Evolutionary conservation across 2,888 invertebrate genomes (phyloP).

Genomic region (Graphium colonna): DNA sequence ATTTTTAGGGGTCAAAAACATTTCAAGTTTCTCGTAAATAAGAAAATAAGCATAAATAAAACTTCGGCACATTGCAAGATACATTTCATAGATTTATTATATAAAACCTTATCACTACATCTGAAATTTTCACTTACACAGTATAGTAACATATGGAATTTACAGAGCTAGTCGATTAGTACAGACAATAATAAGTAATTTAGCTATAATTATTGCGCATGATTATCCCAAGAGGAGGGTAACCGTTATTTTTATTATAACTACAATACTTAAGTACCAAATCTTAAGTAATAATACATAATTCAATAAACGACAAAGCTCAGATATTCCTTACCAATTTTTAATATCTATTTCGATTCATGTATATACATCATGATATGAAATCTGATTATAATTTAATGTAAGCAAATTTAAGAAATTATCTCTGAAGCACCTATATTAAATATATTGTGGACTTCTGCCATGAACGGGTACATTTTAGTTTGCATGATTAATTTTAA

Average conservation of each 20-base stretch:
- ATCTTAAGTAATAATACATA: conserved; percentile 62
- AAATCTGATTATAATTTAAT: conserved; percentile 49
- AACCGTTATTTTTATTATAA: conserved; percentile 54
- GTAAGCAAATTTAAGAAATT: conserved; percentile 58
- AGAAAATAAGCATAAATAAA: conserved; percentile 40
- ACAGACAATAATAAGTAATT: conserved; percentile 71
- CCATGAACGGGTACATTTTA: conserved; percentile 12
- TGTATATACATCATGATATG: conserved; percentile 77
- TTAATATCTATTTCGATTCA: conserved; percentile 61
- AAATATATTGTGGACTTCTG: conserved; percentile 22
- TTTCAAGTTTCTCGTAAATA: too few species aligned
- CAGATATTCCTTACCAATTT: conserved; percentile 74
- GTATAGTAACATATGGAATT: conserved; percentile 76
- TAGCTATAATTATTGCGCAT: conserved; percentile 77
- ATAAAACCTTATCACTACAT: conserved; percentile 78
- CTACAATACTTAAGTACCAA: conserved; percentile 69
- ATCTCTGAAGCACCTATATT: conserved; percentile 58
- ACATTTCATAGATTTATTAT: conserved; percentile 80
- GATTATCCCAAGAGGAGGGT: conserved; percentile 54
- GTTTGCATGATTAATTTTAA: conserved; percentile 5
- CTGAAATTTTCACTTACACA: conserved; percentile 68
- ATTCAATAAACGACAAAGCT: conserved; percentile 72
- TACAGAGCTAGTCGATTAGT: conserved; percentile 74
- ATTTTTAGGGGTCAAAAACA: background rate
- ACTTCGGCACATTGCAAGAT: conserved; percentile 55